phyloP scores from a whole-genome alignment of 2,113 vertebrate genomes.

The Sphyrna mokarran region DNA sequence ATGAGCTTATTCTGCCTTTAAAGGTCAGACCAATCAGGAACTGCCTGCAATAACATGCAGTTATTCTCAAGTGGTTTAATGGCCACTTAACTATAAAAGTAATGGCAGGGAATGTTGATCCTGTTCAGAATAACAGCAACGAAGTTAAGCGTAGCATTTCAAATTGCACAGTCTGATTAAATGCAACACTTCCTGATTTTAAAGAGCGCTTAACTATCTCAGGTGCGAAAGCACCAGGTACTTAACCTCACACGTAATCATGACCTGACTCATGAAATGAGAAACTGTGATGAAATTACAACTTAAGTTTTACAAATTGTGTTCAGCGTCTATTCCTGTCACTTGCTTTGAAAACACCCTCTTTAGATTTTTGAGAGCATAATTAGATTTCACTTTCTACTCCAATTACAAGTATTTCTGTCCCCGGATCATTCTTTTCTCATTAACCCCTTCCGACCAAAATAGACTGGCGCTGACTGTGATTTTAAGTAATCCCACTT shows the following conservation, averaged over 20 bases:
- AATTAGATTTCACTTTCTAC: neutral
- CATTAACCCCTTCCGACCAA: neutral
- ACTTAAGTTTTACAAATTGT: neutral
- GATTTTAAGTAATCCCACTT: neutral
- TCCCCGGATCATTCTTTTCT: neutral
- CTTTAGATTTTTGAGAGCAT: neutral
- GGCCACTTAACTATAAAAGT: neutral
- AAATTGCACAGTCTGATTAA: neutral
- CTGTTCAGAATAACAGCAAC: neutral
- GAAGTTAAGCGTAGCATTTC: neutral
- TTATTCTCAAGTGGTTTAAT: neutral
- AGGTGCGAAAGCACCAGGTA: neutral
- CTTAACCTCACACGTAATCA: neutral
- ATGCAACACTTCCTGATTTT: neutral
- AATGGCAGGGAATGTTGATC: neutral
- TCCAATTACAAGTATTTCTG: neutral
- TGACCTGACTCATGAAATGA: neutral
- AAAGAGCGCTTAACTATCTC: neutral
- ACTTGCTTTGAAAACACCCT: neutral
- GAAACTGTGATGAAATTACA: neutral
- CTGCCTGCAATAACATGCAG: neutral
- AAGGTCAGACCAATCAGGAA: neutral
- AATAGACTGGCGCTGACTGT: neutral
- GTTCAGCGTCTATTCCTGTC: neutral
- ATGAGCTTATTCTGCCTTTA: neutral